These are phyloP conservation scores for Epistrophe eligans DNA, from an alignment of 2,888 invertebrate species.

Conservation along the genomic window DNA sequence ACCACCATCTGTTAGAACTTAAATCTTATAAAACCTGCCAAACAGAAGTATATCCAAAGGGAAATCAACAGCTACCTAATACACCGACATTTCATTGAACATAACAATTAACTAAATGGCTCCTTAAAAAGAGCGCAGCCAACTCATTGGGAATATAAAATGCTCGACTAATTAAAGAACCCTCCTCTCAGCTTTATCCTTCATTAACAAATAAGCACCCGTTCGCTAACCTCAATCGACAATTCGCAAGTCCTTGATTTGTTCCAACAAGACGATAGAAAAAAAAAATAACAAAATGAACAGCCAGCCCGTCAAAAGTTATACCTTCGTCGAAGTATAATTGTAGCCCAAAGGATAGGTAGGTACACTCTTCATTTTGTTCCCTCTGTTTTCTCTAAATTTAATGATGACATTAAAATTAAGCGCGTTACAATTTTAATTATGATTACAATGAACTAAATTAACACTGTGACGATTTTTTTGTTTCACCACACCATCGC, in stretches of 20 bases:
- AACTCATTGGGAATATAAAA: constrained; percentile 66
- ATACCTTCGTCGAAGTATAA: constrained; percentile 50
- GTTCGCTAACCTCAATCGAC: constrained; percentile 75
- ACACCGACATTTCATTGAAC: constrained; percentile 51
- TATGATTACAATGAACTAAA: constrained; percentile 75
- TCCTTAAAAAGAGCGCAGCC: constrained; percentile 52
- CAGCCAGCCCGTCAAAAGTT: constrained; percentile 57
- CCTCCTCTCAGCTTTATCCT: constrained; percentile 66
- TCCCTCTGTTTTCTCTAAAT: constrained; percentile 12
- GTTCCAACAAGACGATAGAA: constrained; percentile 25
- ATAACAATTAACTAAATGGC: constrained; percentile 74
- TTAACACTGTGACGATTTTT: constrained; percentile 69
- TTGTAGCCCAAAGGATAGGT: constrained; percentile 30
- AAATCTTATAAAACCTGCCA: constrained; percentile 54
- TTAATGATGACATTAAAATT: constrained; percentile 75
- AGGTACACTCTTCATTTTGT: constrained; percentile 11
- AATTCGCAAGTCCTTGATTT: constrained; percentile 71
- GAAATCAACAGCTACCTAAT: constrained; percentile 25
- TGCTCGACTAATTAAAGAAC: constrained; percentile 69
- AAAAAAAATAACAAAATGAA: constrained; percentile 21
- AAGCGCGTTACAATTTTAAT: constrained; percentile 73
- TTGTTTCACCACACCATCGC: constrained; percentile 4
- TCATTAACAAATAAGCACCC: constrained; percentile 74
- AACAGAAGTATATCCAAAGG: constrained; percentile 11
- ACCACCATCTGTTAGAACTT: constrained; percentile 40